A percentile compares a stretch with the other conserved stretches of the same genome.
phyloP scores from a whole-genome alignment of 1,140 invertebrate genomes.

The Zaprionus africanus region DNA sequence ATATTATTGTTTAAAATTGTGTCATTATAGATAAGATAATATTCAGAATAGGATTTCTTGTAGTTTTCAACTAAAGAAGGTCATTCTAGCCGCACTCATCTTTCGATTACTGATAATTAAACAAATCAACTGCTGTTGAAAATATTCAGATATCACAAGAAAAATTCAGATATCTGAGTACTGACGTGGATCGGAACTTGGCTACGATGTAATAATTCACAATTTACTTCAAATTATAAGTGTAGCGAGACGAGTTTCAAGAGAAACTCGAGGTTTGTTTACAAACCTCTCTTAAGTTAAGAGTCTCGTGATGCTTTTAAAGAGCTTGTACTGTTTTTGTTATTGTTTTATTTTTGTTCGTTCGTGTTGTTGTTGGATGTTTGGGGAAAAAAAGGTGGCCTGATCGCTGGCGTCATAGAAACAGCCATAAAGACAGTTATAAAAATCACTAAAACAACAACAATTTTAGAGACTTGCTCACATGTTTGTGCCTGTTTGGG shows the following conservation, averaged over 20 bases:
- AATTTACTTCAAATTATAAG: slow-evolving; percentile 10
- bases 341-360: slow-evolving; percentile 18
- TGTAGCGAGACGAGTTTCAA: not conserved
- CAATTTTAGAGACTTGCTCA: slow-evolving; percentile 11
- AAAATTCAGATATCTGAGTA: not conserved
- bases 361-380: slow-evolving; percentile 2
- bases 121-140: not conserved
- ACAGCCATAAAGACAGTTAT: slow-evolving; percentile 41
- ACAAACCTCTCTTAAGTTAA: slow-evolving; percentile 20
- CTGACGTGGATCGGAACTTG: slow-evolving; percentile 10
- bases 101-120: too few relatives aligned
- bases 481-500: slow-evolving; percentile 21
- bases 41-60: too few relatives aligned
- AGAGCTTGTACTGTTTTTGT: slow-evolving; percentile 1
- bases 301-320: not conserved
- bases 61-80: too few relatives aligned
- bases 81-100: too few relatives aligned
- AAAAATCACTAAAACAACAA: slow-evolving; percentile 37
- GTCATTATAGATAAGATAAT: too few relatives aligned
- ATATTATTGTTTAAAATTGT: too few relatives aligned
- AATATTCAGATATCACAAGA: too few relatives aligned
- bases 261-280: slow-evolving; percentile 1
- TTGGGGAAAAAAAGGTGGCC: slow-evolving; percentile 67
- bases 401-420: slow-evolving; percentile 70
- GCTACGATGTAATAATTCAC: slow-evolving; percentile 10